phyloP scores from a whole-genome alignment of 2,888 invertebrate genomes.

The Argyresthia goedartella region DNA sequence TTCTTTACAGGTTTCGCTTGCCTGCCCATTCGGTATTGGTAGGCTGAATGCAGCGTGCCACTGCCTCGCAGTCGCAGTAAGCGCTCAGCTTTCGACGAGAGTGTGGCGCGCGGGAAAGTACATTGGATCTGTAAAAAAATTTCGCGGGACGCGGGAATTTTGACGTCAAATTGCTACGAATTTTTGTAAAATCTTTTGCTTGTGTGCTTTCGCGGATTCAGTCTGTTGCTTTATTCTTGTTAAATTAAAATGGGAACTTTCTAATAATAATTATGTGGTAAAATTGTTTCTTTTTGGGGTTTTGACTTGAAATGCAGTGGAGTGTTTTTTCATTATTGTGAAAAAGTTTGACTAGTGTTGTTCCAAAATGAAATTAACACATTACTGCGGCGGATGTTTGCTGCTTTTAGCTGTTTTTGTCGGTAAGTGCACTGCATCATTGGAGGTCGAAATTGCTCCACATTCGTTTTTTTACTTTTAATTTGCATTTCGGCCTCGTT shows the following conservation, averaged over 20 bases:
- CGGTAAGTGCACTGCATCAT: constrained; percentile 29
- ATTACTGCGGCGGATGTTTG: constrained; percentile 34
- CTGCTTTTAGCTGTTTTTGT: constrained; percentile 36
- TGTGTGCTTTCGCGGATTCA: constrained; percentile 4
- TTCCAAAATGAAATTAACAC: constrained; percentile 42
- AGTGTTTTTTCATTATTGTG: constrained; percentile 3
- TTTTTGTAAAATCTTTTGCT: constrained; percentile 2
- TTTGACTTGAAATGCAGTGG: constrained; percentile 2
- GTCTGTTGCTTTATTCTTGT: background rate
- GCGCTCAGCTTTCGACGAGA: constrained; percentile 59
- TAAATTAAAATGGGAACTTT: constrained; percentile 1
- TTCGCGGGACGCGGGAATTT: constrained; percentile 20
- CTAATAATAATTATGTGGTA: background rate
- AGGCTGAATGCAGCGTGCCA: constrained; percentile 28
- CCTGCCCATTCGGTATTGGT: constrained; percentile 31
- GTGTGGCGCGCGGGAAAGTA: constrained; percentile 27
- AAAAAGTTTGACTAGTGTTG: constrained; percentile 1
- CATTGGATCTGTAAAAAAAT: constrained; percentile 16
- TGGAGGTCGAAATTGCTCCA: background rate
- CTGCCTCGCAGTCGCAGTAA: constrained; percentile 34
- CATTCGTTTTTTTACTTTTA: background rate
- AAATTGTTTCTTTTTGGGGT: no score
- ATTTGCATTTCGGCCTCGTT: background rate
- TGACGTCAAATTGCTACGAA: constrained; percentile 1
- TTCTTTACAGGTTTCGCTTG: constrained; percentile 20